Evolutionary conservation across 2,888 invertebrate genomes (phyloP).

Genomic region (Diachrysia chrysitis): DNA sequence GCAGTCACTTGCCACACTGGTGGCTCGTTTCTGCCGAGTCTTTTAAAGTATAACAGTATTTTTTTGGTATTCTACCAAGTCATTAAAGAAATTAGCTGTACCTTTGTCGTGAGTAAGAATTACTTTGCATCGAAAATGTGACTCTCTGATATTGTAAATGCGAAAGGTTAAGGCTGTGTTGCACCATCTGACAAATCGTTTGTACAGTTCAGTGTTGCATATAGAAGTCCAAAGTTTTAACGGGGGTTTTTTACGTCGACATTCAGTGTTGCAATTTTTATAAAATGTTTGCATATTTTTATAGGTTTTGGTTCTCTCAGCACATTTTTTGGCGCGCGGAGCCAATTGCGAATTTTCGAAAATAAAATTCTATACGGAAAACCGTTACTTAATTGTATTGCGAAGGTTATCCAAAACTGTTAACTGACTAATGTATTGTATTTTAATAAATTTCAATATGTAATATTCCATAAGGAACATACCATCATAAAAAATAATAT

Average conservation of each 20-base stretch:
- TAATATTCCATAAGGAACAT: conserved; percentile 1
- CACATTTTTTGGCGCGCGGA: background rate
- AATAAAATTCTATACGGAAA: background rate
- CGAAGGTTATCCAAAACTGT: background rate
- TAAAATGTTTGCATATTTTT: background rate
- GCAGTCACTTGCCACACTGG: too few species aligned
- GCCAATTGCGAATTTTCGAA: background rate
- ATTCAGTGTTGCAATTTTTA: background rate
- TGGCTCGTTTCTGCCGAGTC: too few species aligned
- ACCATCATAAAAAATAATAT: conserved; percentile 4
- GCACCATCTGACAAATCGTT: conserved; percentile 3
- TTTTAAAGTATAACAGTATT: conserved; percentile 13
- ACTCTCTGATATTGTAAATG: background rate
- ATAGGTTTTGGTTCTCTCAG: background rate
- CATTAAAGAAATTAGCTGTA: conserved; percentile 5
- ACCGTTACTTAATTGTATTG: conserved; percentile 4
- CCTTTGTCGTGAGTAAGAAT: conserved; percentile 10
- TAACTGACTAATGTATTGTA: background rate
- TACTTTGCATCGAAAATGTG: background rate
- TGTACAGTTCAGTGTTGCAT: background rate
- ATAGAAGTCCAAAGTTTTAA: background rate
- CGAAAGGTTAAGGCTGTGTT: conserved; percentile 5
- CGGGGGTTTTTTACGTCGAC: background rate
- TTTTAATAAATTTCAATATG: background rate
- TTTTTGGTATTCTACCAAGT: background rate